Evolutionary conservation across 2,888 invertebrate genomes (phyloP), one percentile per base, ranked within the genome.

Genomic region (Tuta absoluta): DNA sequence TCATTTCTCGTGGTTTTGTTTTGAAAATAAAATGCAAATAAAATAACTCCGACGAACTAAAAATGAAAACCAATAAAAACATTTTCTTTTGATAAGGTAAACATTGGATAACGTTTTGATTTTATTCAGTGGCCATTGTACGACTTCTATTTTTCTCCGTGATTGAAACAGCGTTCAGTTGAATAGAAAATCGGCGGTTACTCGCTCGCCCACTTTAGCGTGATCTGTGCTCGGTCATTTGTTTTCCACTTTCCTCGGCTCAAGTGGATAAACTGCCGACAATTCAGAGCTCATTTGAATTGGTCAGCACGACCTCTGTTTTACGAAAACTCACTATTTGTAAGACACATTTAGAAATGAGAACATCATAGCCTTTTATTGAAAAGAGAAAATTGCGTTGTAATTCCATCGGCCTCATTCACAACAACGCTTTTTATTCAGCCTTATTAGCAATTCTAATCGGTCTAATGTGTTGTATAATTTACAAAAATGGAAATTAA

Each of bases 131-230:
- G 24, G 56, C 17, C 41, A 56, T 56, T 66, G 58, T 62, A n/a
- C 63, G 48, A 61, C 62, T 65, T 63, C 62, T 66, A 63, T 61
- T 80, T 78, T 71, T 70, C 71, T 76, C 74, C 78, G 79, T 84
- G 81, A 84, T 84, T 86, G 84, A 85, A 86, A 85, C 79, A 82
- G 78, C 79, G 78, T 74, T 76, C 74, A 69, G 69, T 75, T 81
- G 82, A 82, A 83, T 81, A 79, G 82, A 76, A 84, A 84, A 84
- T 80, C 77, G 76, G 74, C 72, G 78, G 78, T 79, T 70, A 69
- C 66, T 70, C 65, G 59, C 65, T 62, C 48, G 63, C 11, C 67
- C 67, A 67, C 45, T 65, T 60, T 62, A 58, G 37, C 62, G 63
- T 68, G 69, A 65, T 68, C 68, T 66, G 62, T 63, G 59, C 58